Base-by-base conservation (phyloP, 2,113 vertebrate genomes). In the Amia ocellicauda region DNA sequence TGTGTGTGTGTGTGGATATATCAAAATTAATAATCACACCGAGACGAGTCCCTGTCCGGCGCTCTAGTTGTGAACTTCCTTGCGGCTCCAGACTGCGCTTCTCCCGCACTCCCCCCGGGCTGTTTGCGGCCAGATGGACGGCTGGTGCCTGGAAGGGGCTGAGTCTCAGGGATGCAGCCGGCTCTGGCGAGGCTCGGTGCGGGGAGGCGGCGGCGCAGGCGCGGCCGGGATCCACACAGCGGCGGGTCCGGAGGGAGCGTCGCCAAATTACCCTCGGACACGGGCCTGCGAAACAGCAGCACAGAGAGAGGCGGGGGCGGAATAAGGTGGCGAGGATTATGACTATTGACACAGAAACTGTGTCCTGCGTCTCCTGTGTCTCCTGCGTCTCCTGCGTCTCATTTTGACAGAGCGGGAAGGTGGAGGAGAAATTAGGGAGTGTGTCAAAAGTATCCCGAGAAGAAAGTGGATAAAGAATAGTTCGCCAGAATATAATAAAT, bases 131-230 rank as follows among this genome's bases (percentile, higher is more conserved):
- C 43, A 68, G 54, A 50, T 79, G 79, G 80, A 80, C 75, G 78
- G 77, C 80, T 77, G 73, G 78, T 76, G 77, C 75, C 75, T 80
- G 77, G 79, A 74, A 80, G 86, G 74, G 74, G 76, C 71, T 80
- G 79, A 78, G 83, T 78, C 78, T 19, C 73, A 75, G 81, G 81
- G 85, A 83, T 69, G 85, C 80, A 85, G 79, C 77, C 80, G 80
- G 52, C 78, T 70, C 72, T 62, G 54, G 53, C 53, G 58, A 67
- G 42, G 53, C 58, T 63, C 36, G 62, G 71, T 70, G 71, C 69
- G 60, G 68, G 86, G 86, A 88, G 69, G 87, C 86, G 87, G 85
- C 78, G 75, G 78, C 73, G 70, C 76, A 69, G 70, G 76, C 62
- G 78, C 78, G 77, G 80, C 76, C 71, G 60, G 74, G 74, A 75